A percentile compares a stretch with the other conserved stretches of the same genome.
These are phyloP conservation scores for Hylaeus anthracinus DNA, from an alignment of 1,140 invertebrate genomes.

Conservation along the genomic window DNA sequence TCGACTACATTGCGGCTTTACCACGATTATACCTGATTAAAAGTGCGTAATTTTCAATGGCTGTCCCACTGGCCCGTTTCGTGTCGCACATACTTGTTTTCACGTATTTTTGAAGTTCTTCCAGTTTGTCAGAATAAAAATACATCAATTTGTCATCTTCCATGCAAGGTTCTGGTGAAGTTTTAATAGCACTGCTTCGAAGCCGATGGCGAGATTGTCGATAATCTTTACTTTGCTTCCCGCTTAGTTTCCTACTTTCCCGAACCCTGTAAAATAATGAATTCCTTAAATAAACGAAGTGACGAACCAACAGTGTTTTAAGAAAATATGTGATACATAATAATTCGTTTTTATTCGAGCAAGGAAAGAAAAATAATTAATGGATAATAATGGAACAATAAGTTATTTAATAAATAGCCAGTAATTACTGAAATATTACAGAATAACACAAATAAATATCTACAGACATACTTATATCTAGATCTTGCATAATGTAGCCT, in stretches of 20 bases:
- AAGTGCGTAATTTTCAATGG: constrained; percentile 18
- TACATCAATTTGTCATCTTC: background rate
- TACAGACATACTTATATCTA: too few relatives aligned
- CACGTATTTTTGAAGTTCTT: constrained; percentile 17
- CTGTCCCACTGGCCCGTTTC: background rate
- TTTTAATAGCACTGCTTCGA: constrained; percentile 4
- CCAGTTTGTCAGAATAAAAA: constrained; percentile 13
- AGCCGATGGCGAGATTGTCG: constrained; percentile 5
- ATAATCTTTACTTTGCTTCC: background rate
- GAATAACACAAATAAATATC: too few relatives aligned
- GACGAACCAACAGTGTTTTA: background rate
- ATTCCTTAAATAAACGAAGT: background rate
- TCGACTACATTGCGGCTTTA: background rate
- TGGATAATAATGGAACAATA: too few relatives aligned
- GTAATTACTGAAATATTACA: too few relatives aligned
- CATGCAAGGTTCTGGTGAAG: background rate
- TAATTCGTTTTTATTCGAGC: too few relatives aligned
- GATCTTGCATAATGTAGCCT: too few relatives aligned
- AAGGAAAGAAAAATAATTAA: too few relatives aligned
- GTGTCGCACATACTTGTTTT: background rate
- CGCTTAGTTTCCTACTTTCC: constrained; percentile 9
- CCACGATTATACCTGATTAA: constrained; percentile 9
- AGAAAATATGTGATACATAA: background rate
- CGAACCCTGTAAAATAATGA: background rate
- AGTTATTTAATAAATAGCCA: too few relatives aligned